phyloP scores from a whole-genome alignment of 2,797 vertebrate species.

The Merluccius polli region DNA sequence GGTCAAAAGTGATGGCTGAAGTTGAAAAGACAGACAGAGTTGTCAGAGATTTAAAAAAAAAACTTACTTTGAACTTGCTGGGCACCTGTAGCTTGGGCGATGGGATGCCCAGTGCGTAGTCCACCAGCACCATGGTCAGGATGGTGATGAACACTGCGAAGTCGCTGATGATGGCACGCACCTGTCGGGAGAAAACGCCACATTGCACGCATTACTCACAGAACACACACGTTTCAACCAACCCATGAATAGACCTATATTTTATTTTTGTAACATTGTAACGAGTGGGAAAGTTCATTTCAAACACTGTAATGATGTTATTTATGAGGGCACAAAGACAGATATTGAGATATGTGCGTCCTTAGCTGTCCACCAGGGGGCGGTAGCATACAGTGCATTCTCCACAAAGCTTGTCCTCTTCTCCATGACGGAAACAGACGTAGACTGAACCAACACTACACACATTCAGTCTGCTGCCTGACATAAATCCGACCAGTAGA shows the following conservation, averaged over 20 bases:
- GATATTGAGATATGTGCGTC: neutral
- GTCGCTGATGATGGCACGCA: conserved; percentile 93
- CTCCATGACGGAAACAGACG: no score
- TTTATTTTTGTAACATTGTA: no score
- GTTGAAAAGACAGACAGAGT: no score
- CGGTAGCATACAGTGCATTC: neutral
- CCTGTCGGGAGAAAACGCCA: conserved; percentile 57
- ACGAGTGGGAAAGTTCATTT: no score
- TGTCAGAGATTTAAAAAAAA: neutral
- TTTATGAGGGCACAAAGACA: no score
- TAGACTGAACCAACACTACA: no score
- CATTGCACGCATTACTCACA: conserved; percentile 12
- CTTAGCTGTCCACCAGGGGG: conserved; percentile 46
- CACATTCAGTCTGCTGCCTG: neutral
- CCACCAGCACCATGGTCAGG: conserved; percentile 89
- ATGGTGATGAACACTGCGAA: conserved; percentile 99
- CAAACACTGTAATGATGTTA: neutral
- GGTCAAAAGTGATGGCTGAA: no score
- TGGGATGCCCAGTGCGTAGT: conserved; percentile 90
- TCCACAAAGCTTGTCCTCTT: neutral
- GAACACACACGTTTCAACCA: neutral
- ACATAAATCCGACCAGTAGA: neutral
- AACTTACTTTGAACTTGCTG: conserved; percentile 90
- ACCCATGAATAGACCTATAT: neutral
- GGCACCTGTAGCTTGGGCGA: conserved; percentile 97